These are phyloP conservation scores for Seriola rivoliana DNA, from an alignment of 2,113 vertebrate genomes.

Conservation along the genomic window DNA sequence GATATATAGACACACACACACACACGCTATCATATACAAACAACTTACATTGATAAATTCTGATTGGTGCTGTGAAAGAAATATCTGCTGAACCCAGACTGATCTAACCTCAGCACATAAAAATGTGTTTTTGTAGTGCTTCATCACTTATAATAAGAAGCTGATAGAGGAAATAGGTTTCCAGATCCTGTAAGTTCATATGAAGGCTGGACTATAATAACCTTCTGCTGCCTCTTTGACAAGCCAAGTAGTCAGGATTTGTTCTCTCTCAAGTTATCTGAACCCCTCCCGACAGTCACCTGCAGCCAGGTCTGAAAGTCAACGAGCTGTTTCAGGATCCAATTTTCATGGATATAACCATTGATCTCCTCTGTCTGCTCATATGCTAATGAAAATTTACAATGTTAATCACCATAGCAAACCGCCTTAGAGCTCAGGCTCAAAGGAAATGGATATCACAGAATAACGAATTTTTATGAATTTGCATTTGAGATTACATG, in stretches of 20 bases:
- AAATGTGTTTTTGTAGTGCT: too few species aligned
- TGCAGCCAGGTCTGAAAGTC: conserved; percentile 12
- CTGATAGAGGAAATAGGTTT: too few species aligned
- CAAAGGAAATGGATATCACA: neutral
- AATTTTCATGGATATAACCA: conserved; percentile 20
- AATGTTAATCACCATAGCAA: neutral
- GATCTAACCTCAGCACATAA: too few species aligned
- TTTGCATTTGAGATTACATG: conserved; percentile 26
- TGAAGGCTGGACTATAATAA: too few species aligned
- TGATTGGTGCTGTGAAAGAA: too few species aligned
- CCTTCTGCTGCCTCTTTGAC: neutral
- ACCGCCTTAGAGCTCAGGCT: conserved; percentile 6
- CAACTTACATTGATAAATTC: too few species aligned
- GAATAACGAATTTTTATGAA: conserved; percentile 17
- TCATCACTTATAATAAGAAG: too few species aligned
- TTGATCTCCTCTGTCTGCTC: conserved; percentile 3
- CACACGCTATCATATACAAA: too few species aligned
- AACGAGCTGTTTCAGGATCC: conserved; percentile 11
- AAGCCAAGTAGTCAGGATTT: neutral
- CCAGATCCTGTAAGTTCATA: too few species aligned
- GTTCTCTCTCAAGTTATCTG: neutral
- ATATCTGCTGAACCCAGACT: too few species aligned
- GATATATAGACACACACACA: too few species aligned
- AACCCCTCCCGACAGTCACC: neutral
- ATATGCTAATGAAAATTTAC: conserved; percentile 43